Evolutionary conservation across 2,888 invertebrate species (phyloP), one percentile per base, ranked within the genome.

Genomic region (Apocheima hispidaria): DNA sequence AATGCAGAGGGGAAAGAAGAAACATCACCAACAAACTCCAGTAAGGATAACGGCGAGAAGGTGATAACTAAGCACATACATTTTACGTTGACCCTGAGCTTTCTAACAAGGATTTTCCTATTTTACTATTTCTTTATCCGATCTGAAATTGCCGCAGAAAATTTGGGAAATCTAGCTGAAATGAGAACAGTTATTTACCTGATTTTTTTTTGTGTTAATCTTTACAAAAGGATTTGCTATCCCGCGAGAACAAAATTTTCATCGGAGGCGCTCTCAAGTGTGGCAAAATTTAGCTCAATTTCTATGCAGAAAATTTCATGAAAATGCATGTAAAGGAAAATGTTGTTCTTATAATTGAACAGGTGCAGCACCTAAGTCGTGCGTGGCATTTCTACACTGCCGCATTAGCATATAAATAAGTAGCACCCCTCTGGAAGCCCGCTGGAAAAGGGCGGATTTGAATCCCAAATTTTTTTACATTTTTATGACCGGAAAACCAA

Each of bases 321-420:
- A 88, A 90, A 91, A 87, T 88, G 86, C 88, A 86, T 82, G 83
- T 73, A 73, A 82, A 83, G 82, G 81, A 83, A 83, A 88, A 86
- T 86, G 85, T 86, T 89, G 87, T 87, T 87, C 87, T 87, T 87
- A 86, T 90, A 90, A 90, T 90, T 89, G 88, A 81, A 86, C 88
- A 90, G 88, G 86, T 90, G 88, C 84, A 85, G 69, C 79, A 82
- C 84, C 85, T 87, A 83, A 87, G 84, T 81, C 86, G 85, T 88
- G 90, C 89, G 83, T 86, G 85, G 88, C 83, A 86, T 88, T 88
- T 84, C 83, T 83, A 79, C 83, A 72, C 77, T 72, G 72, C 72
- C 70, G 75, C 79, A 92, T 92, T 92, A 87, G 86, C 92, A 92
- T 91, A 89, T 92, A 92, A 90, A 92, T 92, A 90, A 90, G 86